Percentiles rank a stretch among this genome's conserved stretches.
These are phyloP conservation scores for Macquaria ambigua DNA, from an alignment of 2,113 vertebrate species.

Conservation along the genomic window DNA sequence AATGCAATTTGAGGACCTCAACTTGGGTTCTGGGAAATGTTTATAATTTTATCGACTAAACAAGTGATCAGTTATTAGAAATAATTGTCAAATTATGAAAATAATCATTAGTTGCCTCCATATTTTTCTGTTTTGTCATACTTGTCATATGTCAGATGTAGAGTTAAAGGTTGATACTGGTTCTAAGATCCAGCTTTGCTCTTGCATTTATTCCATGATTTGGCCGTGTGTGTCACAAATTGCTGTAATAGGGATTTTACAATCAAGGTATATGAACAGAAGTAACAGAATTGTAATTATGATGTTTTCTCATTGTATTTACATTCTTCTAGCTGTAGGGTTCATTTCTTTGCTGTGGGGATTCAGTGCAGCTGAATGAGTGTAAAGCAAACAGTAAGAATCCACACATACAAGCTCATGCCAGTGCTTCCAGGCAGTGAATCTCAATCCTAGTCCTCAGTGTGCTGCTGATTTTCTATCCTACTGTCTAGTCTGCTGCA, in stretches of 20 bases:
- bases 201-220: neutral
- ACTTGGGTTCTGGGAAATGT: neutral
- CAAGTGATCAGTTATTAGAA: neutral
- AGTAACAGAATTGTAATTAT: neutral
- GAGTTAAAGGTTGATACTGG: neutral
- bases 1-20: neutral
- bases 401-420: neutral
- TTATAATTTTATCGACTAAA: neutral
- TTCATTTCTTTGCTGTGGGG: neutral
- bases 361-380: neutral
- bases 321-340: neutral
- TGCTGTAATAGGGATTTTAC: neutral
- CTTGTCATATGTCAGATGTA: neutral
- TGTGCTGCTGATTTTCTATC: conserved; percentile 1
- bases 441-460: conserved; percentile 16
- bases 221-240: neutral
- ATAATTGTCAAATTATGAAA: neutral
- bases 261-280: neutral
- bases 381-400: conserved; percentile 18
- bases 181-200: neutral
- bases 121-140: neutral
- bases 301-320: neutral
- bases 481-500: conserved; percentile 1
- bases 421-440: conserved; percentile 14
- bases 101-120: neutral